Evolutionary conservation across 2,888 invertebrate species (phyloP), one percentile per base, ranked within the genome.

Genomic region (Xestoiulus laeticollis): DNA sequence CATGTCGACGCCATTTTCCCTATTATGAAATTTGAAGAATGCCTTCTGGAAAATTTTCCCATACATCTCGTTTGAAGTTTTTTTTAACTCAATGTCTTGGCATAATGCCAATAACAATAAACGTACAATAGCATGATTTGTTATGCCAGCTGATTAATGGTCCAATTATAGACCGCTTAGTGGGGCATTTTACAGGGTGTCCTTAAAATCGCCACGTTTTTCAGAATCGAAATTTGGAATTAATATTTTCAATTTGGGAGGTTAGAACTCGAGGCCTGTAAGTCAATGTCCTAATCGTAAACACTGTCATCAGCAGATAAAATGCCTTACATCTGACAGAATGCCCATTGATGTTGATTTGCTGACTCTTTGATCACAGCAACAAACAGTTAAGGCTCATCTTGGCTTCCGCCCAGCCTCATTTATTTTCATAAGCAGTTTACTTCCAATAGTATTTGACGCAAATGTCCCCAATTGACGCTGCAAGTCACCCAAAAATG

Each of bases 61-160:
- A 68, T n/a, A 68, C 68, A 22, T 26, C 8, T 26, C n/a, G n/a
- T n/a, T n/a, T n/a, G n/a, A n/a, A n/a, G n/a, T n/a, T n/a, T n/a
- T n/a, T n/a, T n/a, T n/a, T n/a, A n/a, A n/a, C n/a, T n/a, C 68
- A 68, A 68, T 68, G 68, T 6, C 12, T 26, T 22, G 68, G 68
- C 68, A 26, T 68, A 26, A 26, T 68, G 68, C 68, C 68, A 68
- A 22, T 68, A 68, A 68, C 12, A 68, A 68, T 68, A 68, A 68
- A 68, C 22, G 6, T 26, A 68, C 68, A 68, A 12, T 26, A 22
- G n/a, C 68, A 26, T 68, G 68, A 68, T 22, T 68, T 68, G 22
- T 68, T 10, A 68, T 26, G 22, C 68, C 68, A 68, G 68, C 68
- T 68, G 68, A 68, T 68, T 68, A 10, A 22, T 26, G 68, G 5